Evolutionary conservation across 2,113 vertebrate genomes (phyloP).

Genomic region (Perccottus glenii): DNA sequence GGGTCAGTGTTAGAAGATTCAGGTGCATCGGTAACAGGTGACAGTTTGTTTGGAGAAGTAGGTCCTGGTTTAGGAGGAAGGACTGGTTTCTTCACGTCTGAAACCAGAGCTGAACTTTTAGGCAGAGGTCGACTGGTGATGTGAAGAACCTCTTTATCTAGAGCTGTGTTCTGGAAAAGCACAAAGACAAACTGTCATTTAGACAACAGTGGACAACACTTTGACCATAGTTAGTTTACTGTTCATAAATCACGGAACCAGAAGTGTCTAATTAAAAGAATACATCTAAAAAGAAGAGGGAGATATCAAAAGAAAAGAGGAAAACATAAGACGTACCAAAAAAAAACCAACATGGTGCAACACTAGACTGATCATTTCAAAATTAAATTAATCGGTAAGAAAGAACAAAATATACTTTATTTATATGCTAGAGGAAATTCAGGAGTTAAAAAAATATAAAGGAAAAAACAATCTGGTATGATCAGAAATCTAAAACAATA

Average conservation of each 20-base stretch:
- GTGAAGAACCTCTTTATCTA: conserved; percentile 93
- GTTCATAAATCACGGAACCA: background rate
- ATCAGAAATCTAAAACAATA: too few relatives aligned
- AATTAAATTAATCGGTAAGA: too few relatives aligned
- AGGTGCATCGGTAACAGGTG: conserved; percentile 4
- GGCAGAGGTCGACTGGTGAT: conserved; percentile 64
- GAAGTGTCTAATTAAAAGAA: conserved; percentile 1
- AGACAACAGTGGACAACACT: background rate
- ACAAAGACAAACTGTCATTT: conserved; percentile 1
- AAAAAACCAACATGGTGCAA: too few relatives aligned
- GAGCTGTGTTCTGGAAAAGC: conserved; percentile 91
- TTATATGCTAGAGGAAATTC: too few relatives aligned
- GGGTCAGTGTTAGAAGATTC: background rate
- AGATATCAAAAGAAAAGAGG: background rate
- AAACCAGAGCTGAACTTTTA: background rate
- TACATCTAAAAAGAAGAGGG: too few relatives aligned
- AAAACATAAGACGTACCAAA: too few relatives aligned
- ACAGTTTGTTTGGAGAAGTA: conserved; percentile 20
- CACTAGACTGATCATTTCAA: too few relatives aligned
- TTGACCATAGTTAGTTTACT: background rate
- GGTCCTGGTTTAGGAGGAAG: conserved; percentile 17
- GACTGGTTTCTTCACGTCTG: conserved; percentile 6
- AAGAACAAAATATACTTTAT: too few relatives aligned
- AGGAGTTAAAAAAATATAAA: too few relatives aligned
- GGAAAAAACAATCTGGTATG: too few relatives aligned